Evolutionary conservation across 2,888 invertebrate species (phyloP).

Genomic region (Azorinus chamasolen): DNA sequence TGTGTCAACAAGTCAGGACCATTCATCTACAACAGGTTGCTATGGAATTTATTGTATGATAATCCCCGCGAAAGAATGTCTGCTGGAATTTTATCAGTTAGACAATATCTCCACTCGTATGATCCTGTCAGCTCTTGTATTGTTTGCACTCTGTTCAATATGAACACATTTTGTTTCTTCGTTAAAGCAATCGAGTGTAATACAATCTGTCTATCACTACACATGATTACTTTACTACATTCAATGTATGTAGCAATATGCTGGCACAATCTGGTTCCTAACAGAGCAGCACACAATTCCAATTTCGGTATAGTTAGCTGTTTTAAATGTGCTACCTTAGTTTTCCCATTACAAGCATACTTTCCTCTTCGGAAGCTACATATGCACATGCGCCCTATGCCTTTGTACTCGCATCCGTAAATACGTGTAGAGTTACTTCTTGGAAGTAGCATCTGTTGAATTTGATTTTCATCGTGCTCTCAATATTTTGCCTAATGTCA

Average conservation of each 20-base stretch:
- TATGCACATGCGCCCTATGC: slow-evolving; percentile 18
- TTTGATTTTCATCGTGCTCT: not conserved
- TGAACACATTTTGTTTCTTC: not conserved
- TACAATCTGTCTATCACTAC: not conserved
- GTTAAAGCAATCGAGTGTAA: not conserved
- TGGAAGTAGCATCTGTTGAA: not conserved
- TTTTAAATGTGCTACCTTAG: slow-evolving; percentile 18
- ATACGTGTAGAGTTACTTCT: slow-evolving; percentile 1
- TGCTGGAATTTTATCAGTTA: not conserved
- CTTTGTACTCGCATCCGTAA: slow-evolving; percentile 14
- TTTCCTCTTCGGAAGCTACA: slow-evolving; percentile 1
- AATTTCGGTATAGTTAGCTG: slow-evolving; percentile 18
- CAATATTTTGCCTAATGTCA: not conserved
- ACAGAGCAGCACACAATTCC: slow-evolving; percentile 9
- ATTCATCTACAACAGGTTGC: not conserved
- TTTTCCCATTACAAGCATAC: slow-evolving; percentile 13
- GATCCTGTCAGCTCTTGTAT: not conserved
- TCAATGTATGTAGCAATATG: slow-evolving; percentile 7
- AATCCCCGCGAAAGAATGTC: not conserved
- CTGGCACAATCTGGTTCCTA: slow-evolving; percentile 8
- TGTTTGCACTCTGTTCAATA: not conserved
- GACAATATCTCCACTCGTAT: slow-evolving; percentile 4
- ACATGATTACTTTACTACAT: not conserved
- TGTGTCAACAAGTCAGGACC: slow-evolving; percentile 4
- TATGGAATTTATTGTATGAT: not conserved